phyloP scores from a whole-genome alignment of 2,113 vertebrate species.

The Probosciger aterrimus region DNA sequence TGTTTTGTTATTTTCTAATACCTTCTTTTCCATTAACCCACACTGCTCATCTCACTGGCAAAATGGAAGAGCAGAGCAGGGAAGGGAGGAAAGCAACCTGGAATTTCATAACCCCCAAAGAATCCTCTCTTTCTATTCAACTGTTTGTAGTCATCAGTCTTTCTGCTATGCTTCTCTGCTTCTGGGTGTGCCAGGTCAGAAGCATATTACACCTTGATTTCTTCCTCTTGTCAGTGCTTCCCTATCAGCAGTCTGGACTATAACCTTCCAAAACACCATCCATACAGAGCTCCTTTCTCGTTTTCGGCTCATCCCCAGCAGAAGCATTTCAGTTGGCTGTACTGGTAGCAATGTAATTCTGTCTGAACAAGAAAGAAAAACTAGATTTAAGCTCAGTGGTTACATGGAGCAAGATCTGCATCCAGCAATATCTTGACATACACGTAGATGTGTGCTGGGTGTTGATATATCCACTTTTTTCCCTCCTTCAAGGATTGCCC shows the following conservation, averaged over 20 bases:
- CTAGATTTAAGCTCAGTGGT: not conserved
- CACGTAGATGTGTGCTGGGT: not conserved
- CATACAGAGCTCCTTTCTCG: not conserved
- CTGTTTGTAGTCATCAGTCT: not conserved
- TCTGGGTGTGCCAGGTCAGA: not conserved
- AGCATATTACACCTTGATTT: not conserved
- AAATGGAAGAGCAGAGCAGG: not conserved
- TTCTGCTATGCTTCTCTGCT: not conserved
- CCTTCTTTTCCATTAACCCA: not conserved
- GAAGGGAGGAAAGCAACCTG: not conserved
- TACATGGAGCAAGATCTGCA: not conserved
- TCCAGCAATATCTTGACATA: not conserved
- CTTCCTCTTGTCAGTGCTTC: not conserved
- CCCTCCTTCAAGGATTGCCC: not conserved
- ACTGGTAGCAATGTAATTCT: not conserved
- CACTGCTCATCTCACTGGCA: not conserved
- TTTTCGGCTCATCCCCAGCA: not conserved
- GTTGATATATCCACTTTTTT: not conserved
- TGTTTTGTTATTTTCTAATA: not conserved
- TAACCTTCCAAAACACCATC: not conserved
- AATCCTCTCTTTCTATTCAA: not conserved
- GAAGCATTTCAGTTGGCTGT: not conserved
- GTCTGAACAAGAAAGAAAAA: not conserved
- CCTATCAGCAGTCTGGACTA: not conserved
- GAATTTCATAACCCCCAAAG: not conserved